A percentile compares a stretch with the other conserved stretches of the same genome.
phyloP scores from a whole-genome alignment of 2,888 invertebrate species.

The Lithophane semibrunnea region DNA sequence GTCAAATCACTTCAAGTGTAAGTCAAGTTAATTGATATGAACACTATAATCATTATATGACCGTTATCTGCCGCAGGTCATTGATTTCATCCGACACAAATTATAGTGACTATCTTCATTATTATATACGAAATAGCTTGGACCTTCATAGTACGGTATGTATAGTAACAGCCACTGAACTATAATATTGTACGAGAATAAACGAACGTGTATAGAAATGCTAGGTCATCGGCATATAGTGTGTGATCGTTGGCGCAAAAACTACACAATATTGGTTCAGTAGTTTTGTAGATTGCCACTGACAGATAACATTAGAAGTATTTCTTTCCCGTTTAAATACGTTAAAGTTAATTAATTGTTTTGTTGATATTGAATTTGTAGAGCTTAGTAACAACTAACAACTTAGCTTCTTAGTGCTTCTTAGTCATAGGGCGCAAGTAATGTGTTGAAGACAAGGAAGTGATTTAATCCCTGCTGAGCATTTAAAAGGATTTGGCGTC shows the following conservation, averaged over 20 bases:
- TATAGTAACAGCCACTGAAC: conserved; percentile 19
- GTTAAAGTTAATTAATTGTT: not conserved
- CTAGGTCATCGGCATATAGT: conserved; percentile 46
- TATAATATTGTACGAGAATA: conserved; percentile 7
- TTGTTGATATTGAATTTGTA: not conserved
- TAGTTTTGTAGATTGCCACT: conserved; percentile 34
- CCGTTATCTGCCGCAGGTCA: conserved; percentile 66
- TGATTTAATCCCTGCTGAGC: conserved; percentile 62
- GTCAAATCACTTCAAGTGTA: conserved; percentile 41
- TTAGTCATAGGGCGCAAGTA: conserved; percentile 14
- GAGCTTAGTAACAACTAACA: conserved; percentile 20
- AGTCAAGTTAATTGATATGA: conserved; percentile 60
- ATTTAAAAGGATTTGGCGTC: conserved; percentile 64
- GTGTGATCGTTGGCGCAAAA: conserved; percentile 24
- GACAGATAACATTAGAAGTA: conserved; percentile 13
- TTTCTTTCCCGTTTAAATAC: not conserved
- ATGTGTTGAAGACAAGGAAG: conserved; percentile 63
- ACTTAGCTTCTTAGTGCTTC: conserved; percentile 19
- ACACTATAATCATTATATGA: conserved; percentile 54
- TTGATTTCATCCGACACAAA: conserved; percentile 50
- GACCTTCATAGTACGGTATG: conserved; percentile 23
- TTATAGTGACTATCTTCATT: conserved; percentile 30
- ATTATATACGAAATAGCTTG: conserved; percentile 35
- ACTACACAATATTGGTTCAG: conserved; percentile 27
- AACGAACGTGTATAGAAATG: conserved; percentile 35